Evolutionary conservation across 2,113 vertebrate species (phyloP), one percentile per base, ranked within the genome.

Genomic region (Apteryx owenii): DNA sequence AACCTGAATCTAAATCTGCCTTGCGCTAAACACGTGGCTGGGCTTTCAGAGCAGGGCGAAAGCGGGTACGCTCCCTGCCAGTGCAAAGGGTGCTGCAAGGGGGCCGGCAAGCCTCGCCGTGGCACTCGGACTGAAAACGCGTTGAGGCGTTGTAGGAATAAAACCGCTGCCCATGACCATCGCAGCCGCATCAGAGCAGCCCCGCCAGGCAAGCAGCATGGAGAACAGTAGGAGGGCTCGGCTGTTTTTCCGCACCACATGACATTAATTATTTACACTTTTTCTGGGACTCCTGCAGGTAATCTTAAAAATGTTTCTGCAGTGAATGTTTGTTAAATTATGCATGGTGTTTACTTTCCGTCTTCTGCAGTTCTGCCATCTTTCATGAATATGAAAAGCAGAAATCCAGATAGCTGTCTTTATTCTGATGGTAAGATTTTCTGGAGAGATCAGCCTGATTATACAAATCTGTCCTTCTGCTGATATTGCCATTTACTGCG

Each of bases 291-390:
- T 95, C 90, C 68, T 88, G 85, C 86, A 97, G 97, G 93, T 94
- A 77, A 88, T 56, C 71, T 93, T 75, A 91, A 95, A 94, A 91
- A 73, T 85, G 78, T 44, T 89, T 96, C 78, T 0, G 0, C 8
- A 12, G 68, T 73, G 81, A 68, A 44, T 92, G 62, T 42, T 77
- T 91, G 38, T 71, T 97, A 95, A 97, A 97, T 97, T 94, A 96
- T 97, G 85, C 76, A 95, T 96, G 51, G 22, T 95, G 93, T 97
- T 96, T 96, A 95, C 68, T 85, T 95, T 83, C 36, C n/a, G n/a
- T 73, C 68, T 75, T 83, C 92, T 85, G 79, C 9, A 5, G 68
- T 69, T 91, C 85, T 94, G 64, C 71, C 25, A 16, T 42, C 79
- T 91, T 83, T 85, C 54, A 50, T 64, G 46, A 87, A 91, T 68